phyloP scores from a whole-genome alignment of 92 coral and sea anemone species.

The Paramuricea clavata region DNA sequence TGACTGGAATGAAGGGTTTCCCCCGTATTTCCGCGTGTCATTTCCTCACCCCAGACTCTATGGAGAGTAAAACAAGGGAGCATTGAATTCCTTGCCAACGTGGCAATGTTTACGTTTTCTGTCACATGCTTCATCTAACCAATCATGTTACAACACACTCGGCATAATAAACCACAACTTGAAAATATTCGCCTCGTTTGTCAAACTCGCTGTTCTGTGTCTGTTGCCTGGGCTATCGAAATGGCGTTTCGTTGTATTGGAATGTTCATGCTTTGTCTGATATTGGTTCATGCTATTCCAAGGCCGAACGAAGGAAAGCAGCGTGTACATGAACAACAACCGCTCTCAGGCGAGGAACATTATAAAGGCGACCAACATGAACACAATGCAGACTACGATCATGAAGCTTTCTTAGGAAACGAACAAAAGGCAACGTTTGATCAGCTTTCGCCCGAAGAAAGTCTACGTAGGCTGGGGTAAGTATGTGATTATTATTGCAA shows the following conservation, averaged over 20 bases:
- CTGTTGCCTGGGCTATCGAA: neutral
- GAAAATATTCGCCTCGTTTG: neutral
- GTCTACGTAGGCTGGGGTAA: slow-evolving; percentile 86
- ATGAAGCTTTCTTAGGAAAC: slow-evolving; percentile 94
- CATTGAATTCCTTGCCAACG: slow-evolving; percentile 17
- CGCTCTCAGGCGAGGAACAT: slow-evolving; percentile 87
- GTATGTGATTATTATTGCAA: slow-evolving; percentile 19
- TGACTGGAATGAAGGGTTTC: neutral
- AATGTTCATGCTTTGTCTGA: slow-evolving; percentile 11
- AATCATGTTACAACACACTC: slow-evolving; percentile 5
- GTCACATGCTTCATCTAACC: slow-evolving; percentile 26
- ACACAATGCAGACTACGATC: slow-evolving; percentile 95
- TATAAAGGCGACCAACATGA: slow-evolving; percentile 71
- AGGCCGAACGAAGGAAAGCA: slow-evolving; percentile 31
- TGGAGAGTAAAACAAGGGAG: neutral
- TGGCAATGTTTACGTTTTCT: slow-evolving; percentile 42
- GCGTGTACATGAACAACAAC: slow-evolving; percentile 48
- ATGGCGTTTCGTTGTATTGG: neutral
- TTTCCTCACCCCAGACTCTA: neutral
- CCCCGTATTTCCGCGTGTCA: neutral
- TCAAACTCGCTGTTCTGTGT: neutral
- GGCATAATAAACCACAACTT: neutral
- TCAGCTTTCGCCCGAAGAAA: slow-evolving; percentile 89
- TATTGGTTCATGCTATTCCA: slow-evolving; percentile 28
- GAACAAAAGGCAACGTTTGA: slow-evolving; percentile 89